These are phyloP conservation scores for Arge pagana DNA, from an alignment of 2,888 invertebrate species.

Conservation along the genomic window DNA sequence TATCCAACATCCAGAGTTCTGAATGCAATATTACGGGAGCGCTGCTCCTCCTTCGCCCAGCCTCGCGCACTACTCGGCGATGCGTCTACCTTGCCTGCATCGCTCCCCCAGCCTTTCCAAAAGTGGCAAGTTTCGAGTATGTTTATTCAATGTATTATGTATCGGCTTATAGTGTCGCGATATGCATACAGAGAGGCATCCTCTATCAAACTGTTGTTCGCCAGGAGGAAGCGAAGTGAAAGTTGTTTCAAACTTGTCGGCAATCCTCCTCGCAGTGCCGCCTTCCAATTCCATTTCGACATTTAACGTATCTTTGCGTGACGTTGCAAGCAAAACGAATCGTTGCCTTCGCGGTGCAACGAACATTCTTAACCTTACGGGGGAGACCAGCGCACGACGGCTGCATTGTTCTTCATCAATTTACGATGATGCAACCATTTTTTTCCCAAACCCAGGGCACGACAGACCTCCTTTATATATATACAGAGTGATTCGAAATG, in stretches of 20 bases:
- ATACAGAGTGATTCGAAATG: too few species aligned
- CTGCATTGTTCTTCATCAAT: too few species aligned
- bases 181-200: neutral
- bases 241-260: slow-evolving; percentile 8
- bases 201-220: slow-evolving; percentile 8
- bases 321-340: too few species aligned
- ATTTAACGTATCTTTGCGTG: too few species aligned
- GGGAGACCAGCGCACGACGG: too few species aligned
- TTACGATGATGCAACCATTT: too few species aligned
- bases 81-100: neutral
- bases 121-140: slow-evolving; percentile 13
- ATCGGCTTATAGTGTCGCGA: neutral
- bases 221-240: neutral
- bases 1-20: neutral
- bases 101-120: neutral
- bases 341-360: too few species aligned
- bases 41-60: slow-evolving; percentile 2
- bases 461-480: too few species aligned
- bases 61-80: neutral
- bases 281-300: slow-evolving; percentile 10
- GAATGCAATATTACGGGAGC: slow-evolving; percentile 1
- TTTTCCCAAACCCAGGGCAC: too few species aligned
- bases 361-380: too few species aligned
- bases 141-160: slow-evolving; percentile 13
- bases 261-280: too few species aligned